Conservation (phyloP, 2,797 vertebrate genomes). For the Nannoperca obscura region DNA sequence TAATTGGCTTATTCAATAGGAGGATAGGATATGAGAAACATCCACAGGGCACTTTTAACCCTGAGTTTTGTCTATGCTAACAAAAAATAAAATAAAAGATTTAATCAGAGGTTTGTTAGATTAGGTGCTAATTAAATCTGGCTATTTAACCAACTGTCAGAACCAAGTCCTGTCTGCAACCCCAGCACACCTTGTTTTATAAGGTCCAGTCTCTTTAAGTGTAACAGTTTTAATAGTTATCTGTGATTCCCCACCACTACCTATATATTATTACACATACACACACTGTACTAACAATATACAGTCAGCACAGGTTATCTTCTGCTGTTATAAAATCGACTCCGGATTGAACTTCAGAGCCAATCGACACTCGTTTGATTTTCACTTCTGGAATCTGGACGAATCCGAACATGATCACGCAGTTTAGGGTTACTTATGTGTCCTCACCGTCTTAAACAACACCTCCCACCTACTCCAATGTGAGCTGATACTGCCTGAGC, state of each 20-base stretch:
- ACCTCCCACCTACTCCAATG: slow-evolving; percentile 23
- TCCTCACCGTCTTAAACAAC: neutral
- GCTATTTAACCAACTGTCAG: no score
- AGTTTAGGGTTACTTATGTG: neutral
- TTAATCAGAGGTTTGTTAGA: no score
- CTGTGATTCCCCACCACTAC: neutral
- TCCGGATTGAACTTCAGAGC: no score
- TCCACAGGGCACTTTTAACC: no score
- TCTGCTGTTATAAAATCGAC: no score
- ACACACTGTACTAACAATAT: neutral
- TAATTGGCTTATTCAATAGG: no score
- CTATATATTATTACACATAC: no score
- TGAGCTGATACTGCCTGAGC: slow-evolving; percentile 13
- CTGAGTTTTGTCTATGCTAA: no score
- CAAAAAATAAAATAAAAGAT: no score
- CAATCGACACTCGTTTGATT: slow-evolving; percentile 8
- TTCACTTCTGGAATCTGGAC: slow-evolving; percentile 58
- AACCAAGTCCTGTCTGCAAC: neutral
- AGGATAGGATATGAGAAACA: no score
- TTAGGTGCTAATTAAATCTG: neutral
- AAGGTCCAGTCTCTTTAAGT: no score
- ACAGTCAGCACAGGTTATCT: neutral
- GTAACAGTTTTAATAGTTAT: neutral
- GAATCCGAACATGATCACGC: slow-evolving; percentile 64
- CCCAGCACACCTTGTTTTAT: no score